These are phyloP conservation scores for Hylia prasina DNA, from an alignment of 2,113 vertebrate genomes.

Conservation along the genomic window DNA sequence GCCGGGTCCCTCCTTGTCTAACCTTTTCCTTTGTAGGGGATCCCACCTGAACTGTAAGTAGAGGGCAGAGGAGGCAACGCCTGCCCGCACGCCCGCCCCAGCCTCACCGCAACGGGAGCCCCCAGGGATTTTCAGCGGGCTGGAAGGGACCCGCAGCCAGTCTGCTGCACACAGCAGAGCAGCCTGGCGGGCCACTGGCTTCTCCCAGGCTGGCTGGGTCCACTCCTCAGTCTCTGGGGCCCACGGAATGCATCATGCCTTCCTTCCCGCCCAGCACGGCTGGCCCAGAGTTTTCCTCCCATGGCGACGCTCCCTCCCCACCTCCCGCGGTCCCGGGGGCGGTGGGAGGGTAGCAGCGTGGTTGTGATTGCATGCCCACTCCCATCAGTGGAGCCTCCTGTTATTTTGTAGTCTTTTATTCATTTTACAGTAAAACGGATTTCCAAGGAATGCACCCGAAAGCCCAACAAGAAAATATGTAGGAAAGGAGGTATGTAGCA, in stretches of 20 bases:
- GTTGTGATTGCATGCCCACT: slow-evolving; percentile 92
- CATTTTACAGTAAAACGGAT: slow-evolving; percentile 99
- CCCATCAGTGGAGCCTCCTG: slow-evolving; percentile 90
- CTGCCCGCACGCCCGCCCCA: background rate
- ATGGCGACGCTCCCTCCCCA: slow-evolving; percentile 64
- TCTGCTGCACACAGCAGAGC: background rate
- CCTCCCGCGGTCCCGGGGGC: slow-evolving; percentile 54
- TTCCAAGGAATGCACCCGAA: slow-evolving; percentile 99
- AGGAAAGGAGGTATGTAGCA: slow-evolving; percentile 99
- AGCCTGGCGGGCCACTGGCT: background rate
- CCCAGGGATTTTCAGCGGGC: background rate
- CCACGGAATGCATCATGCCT: background rate
- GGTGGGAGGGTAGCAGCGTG: slow-evolving; percentile 60
- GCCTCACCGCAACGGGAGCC: slow-evolving; percentile 51
- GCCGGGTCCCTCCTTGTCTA: slow-evolving; percentile 63
- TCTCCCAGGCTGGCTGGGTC: background rate
- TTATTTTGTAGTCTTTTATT: slow-evolving; percentile 99
- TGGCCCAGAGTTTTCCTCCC: slow-evolving; percentile 55
- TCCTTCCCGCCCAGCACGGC: slow-evolving; percentile 35
- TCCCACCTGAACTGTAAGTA: slow-evolving; percentile 70
- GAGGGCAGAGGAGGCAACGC: slow-evolving; percentile 54
- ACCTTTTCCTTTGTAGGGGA: slow-evolving; percentile 58
- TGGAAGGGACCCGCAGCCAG: background rate
- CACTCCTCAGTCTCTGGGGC: background rate
- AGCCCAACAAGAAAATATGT: slow-evolving; percentile 99